phyloP scores from a whole-genome alignment of 2,797 vertebrate species.

The Poecilia gillii region DNA sequence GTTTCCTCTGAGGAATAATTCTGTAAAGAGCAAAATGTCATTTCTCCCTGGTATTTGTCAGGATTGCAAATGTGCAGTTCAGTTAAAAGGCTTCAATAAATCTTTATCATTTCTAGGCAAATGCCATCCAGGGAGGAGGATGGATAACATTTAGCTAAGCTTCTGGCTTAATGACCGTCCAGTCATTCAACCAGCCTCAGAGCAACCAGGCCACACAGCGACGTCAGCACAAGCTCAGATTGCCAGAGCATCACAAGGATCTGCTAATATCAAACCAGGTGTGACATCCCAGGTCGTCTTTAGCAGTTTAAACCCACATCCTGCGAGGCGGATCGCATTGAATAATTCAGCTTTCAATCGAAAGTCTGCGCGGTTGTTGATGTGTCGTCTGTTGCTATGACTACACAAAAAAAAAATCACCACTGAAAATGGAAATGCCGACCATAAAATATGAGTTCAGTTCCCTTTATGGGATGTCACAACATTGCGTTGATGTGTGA shows the following conservation, averaged over 20 bases:
- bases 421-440: not conserved
- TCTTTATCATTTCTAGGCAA: not conserved
- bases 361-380: not conserved
- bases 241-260: slow-evolving; percentile 52
- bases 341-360: not conserved
- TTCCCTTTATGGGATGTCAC: slow-evolving; percentile 8
- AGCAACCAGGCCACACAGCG: slow-evolving; percentile 30
- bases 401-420: not conserved
- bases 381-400: not conserved
- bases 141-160: slow-evolving; percentile 37
- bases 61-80: not conserved
- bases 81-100: slow-evolving; percentile 3
- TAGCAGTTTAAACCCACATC: not conserved
- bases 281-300: slow-evolving; percentile 18
- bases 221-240: slow-evolving; percentile 42
- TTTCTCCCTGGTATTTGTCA: not conserved
- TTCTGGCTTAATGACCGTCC: slow-evolving; percentile 35
- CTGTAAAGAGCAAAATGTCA: not conserved
- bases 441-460: slow-evolving; percentile 1
- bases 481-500: not conserved
- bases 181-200: slow-evolving; percentile 51
- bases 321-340: not conserved
- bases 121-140: slow-evolving; percentile 30
- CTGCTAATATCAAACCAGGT: slow-evolving; percentile 42
- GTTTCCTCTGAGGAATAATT: not conserved